Evolutionary conservation across 2,888 invertebrate genomes (phyloP).

Genomic region (Amphipyra tragopoginis): DNA sequence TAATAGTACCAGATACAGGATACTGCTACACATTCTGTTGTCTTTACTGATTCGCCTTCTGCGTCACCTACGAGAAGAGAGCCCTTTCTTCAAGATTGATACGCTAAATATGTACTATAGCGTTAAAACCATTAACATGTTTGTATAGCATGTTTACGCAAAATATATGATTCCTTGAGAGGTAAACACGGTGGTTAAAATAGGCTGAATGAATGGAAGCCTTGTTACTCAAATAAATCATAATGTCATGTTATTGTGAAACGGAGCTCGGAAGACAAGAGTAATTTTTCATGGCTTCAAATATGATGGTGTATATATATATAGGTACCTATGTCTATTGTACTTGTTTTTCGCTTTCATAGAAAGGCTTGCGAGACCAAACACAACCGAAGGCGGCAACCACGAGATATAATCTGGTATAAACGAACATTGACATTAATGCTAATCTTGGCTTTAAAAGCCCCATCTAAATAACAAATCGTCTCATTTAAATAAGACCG

Average conservation of each 20-base stretch:
- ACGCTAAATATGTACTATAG: no score
- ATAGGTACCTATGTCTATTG: no score
- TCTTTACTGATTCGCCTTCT: no score
- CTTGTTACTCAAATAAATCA: conserved; percentile 25
- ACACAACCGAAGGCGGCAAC: no score
- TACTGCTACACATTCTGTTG: no score
- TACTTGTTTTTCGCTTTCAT: no score
- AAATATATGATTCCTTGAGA: conserved; percentile 6
- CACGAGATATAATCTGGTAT: no score
- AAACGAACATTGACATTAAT: background rate
- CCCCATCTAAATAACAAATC: conserved; percentile 5
- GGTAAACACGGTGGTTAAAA: conserved; percentile 10
- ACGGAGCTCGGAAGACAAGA: conserved; percentile 2
- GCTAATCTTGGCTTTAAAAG: background rate
- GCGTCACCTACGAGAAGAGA: no score
- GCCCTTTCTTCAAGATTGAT: no score
- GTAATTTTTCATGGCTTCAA: conserved; percentile 12
- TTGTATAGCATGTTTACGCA: conserved; percentile 3
- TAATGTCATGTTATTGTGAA: conserved; percentile 13
- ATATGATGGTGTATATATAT: background rate
- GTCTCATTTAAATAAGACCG: conserved; percentile 1
- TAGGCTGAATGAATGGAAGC: conserved; percentile 1
- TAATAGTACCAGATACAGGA: no score
- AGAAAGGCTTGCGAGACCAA: no score
- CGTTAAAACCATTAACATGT: background rate